phyloP scores from a whole-genome alignment of 2,113 vertebrate species.

The Rhombomys opimus region DNA sequence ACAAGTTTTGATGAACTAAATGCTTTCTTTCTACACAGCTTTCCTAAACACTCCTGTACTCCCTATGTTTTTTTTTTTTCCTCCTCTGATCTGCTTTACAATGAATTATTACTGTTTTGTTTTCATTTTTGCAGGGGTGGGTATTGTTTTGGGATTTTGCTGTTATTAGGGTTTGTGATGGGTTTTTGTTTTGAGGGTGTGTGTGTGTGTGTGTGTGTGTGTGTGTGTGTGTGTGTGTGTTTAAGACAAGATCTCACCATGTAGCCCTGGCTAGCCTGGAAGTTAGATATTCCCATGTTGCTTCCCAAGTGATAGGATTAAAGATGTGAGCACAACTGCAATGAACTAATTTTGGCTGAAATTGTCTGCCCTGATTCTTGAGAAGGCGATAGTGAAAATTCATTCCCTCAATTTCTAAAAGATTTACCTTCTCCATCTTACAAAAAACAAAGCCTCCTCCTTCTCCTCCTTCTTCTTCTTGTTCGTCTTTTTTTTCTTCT shows the following conservation, averaged over 20 bases:
- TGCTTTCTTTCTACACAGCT: not conserved
- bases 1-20: not conserved
- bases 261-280: not conserved
- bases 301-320: not conserved
- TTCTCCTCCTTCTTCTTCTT: not conserved
- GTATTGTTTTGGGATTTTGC: not conserved
- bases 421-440: not conserved
- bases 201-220: no score
- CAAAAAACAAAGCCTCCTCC: not conserved
- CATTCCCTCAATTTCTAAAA: not conserved
- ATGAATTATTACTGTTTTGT: not conserved
- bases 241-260: not conserved
- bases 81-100: not conserved
- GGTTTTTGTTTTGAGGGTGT: not conserved
- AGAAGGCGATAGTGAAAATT: fast-evolving
- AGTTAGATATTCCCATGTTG: not conserved
- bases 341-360: slow-evolving; percentile 4
- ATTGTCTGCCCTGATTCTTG: not conserved
- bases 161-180: not conserved
- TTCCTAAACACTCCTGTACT: not conserved
- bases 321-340: not conserved
- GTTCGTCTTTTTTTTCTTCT: no score
- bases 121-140: not conserved
- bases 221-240: not conserved
- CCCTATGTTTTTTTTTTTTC: no score